Evolutionary conservation across 2,797 vertebrate species (phyloP), one percentile per base, ranked within the genome.

Genomic region (Streptopelia turtur): DNA sequence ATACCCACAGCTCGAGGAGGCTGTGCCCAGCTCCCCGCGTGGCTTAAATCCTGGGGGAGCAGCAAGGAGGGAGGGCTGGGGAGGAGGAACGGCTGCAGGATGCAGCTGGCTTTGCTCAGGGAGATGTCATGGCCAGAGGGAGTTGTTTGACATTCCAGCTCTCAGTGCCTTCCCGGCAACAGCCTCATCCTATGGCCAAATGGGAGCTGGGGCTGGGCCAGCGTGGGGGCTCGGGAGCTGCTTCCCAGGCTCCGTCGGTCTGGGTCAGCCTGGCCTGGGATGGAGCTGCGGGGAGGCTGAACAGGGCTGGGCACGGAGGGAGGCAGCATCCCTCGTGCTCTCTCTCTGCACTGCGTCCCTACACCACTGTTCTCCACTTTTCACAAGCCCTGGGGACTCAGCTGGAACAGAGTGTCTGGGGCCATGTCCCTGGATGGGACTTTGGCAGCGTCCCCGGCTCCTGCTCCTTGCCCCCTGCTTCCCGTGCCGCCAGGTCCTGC

Each of bases 131-230:
- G 90, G 92, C 92, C 72, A 0, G 53, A 75, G 88, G 74, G 91
- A 95, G 55, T 79, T 95, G 93, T 95, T 95, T 97, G 88, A 94
- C 83, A 18, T 97, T 95, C 93, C 93, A 90, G 78, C 35, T 96
- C 93, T 83, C 6, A 16, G 66, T 0, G 59, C 43, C 57, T 93
- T 92, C 91, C 78, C 7, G 4, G 79, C 92, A 92, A 70, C 70
- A 79, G 68, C 56, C 27, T 87, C 8, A 7, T 89, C 76, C 72
- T 24, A 59, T 47, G 13, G 56, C 41, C 59, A 8, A 2, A 37
- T 4, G 23, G 60, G 61, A 87, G 18, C 43, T 87, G 84, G 52
- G 72, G 33, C 61, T 4, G 11, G 35, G 93, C 90, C 91, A 90
- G 52, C 3, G 45, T 1, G 3, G 53, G 72, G 76, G 84, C 65